phyloP scores from a whole-genome alignment of 2,888 invertebrate genomes.

The Hypsopygia costalis region DNA sequence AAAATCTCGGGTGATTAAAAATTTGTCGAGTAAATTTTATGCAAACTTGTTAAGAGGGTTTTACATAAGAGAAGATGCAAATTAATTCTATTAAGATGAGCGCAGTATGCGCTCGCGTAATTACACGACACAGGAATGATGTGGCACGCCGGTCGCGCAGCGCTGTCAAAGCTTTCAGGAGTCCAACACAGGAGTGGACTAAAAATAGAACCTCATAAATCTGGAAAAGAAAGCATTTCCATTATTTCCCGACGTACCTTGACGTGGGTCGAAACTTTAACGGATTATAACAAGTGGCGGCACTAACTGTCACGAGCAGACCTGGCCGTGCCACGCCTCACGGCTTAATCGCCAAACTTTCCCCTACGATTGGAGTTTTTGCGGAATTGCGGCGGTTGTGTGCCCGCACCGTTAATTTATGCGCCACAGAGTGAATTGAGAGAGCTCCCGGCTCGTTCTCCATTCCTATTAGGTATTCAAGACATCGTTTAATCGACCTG shows the following conservation, averaged over 20 bases:
- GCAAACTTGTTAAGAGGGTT: constrained; percentile 58
- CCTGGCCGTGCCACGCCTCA: constrained; percentile 74
- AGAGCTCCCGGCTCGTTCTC: constrained; percentile 48
- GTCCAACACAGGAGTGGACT: constrained; percentile 6
- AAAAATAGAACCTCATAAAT: constrained; percentile 51
- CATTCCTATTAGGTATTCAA: constrained; percentile 70
- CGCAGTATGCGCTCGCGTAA: constrained; percentile 54
- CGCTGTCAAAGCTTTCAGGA: constrained; percentile 27
- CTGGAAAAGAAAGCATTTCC: constrained; percentile 60
- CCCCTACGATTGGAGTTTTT: constrained; percentile 77
- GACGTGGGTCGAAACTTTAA: constrained; percentile 77
- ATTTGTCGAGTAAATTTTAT: constrained; percentile 36
- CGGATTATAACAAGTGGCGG: constrained; percentile 78
- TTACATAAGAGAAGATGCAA: constrained; percentile 58
- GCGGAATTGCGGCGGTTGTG: constrained; percentile 62
- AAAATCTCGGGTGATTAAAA: constrained; percentile 25
- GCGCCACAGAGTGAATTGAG: constrained; percentile 57
- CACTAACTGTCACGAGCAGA: constrained; percentile 77
- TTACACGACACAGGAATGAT: constrained; percentile 37
- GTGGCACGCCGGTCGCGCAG: constrained; percentile 28
- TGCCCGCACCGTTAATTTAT: constrained; percentile 69
- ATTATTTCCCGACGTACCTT: constrained; percentile 70
- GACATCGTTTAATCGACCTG: constrained; percentile 70
- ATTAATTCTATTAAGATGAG: constrained; percentile 65
- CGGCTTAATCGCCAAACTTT: constrained; percentile 79